Evolutionary conservation across 2,113 vertebrate genomes (phyloP).

Genomic region (Orientallactaga bullata): DNA sequence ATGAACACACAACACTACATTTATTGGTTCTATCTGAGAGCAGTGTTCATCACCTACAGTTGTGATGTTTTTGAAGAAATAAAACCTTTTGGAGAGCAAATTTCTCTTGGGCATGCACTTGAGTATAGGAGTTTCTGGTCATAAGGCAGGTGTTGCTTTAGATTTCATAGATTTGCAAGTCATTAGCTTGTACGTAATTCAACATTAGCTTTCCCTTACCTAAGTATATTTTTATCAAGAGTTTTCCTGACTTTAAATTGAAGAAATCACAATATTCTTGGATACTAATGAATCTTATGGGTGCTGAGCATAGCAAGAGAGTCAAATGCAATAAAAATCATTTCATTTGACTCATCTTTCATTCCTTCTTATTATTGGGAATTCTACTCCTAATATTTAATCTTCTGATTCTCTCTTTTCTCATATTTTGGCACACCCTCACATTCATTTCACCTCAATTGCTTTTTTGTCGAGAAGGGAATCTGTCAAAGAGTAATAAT

Average conservation of each 20-base stretch:
- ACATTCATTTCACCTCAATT: background rate
- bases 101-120: background rate
- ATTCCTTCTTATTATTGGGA: background rate
- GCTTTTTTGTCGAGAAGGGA: background rate
- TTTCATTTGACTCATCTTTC: too few relatives aligned
- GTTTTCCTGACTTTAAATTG: background rate
- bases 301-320: too few relatives aligned
- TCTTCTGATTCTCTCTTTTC: too few relatives aligned
- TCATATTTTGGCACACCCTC: background rate
- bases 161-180: background rate
- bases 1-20: too few relatives aligned
- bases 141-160: background rate
- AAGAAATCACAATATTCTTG: background rate
- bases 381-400: background rate
- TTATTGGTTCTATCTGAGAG: background rate
- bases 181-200: too few relatives aligned
- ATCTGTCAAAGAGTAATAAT: background rate
- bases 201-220: too few relatives aligned
- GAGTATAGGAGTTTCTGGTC: background rate
- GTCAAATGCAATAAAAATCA: background rate
- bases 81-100: background rate
- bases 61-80: background rate
- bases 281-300: background rate
- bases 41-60: background rate
- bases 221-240: background rate